Conservation (phyloP, 1,140 invertebrate species). For the Drosophila mayri region DNA sequence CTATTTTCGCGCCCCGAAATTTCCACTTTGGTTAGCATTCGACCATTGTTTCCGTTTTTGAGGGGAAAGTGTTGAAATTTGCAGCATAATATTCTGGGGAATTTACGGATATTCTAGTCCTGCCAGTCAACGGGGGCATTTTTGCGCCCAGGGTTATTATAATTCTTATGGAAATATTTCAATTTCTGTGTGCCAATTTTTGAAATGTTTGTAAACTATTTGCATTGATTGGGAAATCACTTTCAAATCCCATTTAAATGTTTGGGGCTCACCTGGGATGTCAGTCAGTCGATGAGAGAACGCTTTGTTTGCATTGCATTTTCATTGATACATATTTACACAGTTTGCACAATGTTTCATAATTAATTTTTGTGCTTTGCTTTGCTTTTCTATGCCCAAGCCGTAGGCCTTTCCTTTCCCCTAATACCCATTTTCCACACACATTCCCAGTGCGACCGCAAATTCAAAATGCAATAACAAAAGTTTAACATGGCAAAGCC, state of each 20-base stretch:
- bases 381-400: slow-evolving; percentile 64
- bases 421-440: neutral
- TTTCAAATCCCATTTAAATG: slow-evolving; percentile 51
- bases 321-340: slow-evolving; percentile 51
- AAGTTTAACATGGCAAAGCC: slow-evolving; percentile 27
- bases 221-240: slow-evolving; percentile 48
- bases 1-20: slow-evolving; percentile 34
- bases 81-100: slow-evolving; percentile 3
- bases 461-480: slow-evolving; percentile 57
- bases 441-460: slow-evolving; percentile 8
- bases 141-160: slow-evolving; percentile 18
- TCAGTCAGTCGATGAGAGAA: slow-evolving; percentile 8
- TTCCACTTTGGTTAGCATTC: slow-evolving; percentile 29
- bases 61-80: slow-evolving; percentile 25
- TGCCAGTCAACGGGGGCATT: slow-evolving; percentile 22
- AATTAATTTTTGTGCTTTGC: slow-evolving; percentile 75
- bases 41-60: slow-evolving; percentile 4
- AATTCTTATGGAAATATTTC: slow-evolving; percentile 50
- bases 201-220: slow-evolving; percentile 43
- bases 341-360: slow-evolving; percentile 64
- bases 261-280: slow-evolving; percentile 24
- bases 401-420: slow-evolving; percentile 40
- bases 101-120: slow-evolving; percentile 1
- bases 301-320: slow-evolving; percentile 47
- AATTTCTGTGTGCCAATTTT: slow-evolving; percentile 25